phyloP scores from a whole-genome alignment of 1,140 invertebrate species.

The Centruroides sculpturatus region DNA sequence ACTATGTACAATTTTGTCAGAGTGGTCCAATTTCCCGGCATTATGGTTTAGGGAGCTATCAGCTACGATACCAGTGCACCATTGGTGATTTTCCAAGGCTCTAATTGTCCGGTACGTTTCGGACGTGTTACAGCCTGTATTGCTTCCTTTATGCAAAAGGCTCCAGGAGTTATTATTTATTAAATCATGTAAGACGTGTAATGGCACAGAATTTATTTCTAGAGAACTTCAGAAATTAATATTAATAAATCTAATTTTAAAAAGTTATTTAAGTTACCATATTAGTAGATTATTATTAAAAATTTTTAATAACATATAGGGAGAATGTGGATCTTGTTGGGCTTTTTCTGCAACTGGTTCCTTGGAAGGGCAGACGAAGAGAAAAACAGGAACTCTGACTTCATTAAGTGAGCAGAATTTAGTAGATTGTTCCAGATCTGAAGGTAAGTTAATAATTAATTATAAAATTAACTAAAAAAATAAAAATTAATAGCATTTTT shows the following conservation, averaged over 20 bases:
- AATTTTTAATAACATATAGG: slow-evolving; percentile 10
- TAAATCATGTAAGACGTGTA: neutral
- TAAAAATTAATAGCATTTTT: too few species aligned
- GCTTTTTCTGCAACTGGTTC: slow-evolving; percentile 53
- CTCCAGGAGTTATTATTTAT: neutral
- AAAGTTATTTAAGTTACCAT: neutral
- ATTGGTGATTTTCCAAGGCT: too few species aligned
- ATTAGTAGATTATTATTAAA: too few species aligned
- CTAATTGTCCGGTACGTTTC: too few species aligned
- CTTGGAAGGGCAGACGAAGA: slow-evolving; percentile 19
- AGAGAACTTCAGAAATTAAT: neutral
- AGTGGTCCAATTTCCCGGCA: too few species aligned
- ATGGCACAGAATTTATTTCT: neutral
- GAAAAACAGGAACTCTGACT: slow-evolving; percentile 17
- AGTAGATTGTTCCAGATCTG: slow-evolving; percentile 18
- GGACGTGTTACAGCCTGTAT: neutral
- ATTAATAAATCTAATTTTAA: neutral
- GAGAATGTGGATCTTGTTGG: slow-evolving; percentile 68
- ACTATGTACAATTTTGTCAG: too few species aligned
- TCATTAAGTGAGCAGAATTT: slow-evolving; percentile 22
- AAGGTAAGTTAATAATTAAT: slow-evolving; percentile 31
- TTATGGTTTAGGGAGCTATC: too few species aligned
- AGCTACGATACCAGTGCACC: too few species aligned
- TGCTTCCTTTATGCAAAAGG: neutral
- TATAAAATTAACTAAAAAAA: too few species aligned